phyloP scores from a whole-genome alignment of 2,797 vertebrate genomes.

The Taeniopygia guttata region DNA sequence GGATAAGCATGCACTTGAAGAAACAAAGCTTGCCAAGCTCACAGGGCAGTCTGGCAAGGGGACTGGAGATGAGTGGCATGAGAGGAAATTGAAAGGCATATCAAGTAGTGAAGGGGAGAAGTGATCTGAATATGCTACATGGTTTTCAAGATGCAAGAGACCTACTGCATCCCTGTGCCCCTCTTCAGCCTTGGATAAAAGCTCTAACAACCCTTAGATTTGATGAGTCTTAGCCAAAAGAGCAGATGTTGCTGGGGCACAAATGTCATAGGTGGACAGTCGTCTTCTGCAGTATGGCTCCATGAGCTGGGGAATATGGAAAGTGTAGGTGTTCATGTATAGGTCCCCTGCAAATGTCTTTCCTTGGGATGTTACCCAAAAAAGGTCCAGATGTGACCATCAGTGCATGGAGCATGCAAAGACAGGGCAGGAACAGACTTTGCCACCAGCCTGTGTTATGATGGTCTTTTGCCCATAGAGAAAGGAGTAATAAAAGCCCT shows the following conservation, averaged over 20 bases:
- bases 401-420: not conserved
- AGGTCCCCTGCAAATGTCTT: not conserved
- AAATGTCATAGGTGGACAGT: not conserved
- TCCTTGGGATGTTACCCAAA: accelerated
- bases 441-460: not conserved
- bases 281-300: not conserved
- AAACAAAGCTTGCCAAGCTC: conserved; percentile 46
- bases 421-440: not conserved
- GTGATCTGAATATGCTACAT: not conserved
- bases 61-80: not conserved
- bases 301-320: not conserved
- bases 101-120: not conserved
- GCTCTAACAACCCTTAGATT: not conserved
- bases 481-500: not conserved
- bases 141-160: not conserved
- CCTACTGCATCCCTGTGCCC: not conserved
- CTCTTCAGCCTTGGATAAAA: not conserved
- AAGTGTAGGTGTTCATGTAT: accelerated
- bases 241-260: not conserved
- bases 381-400: not conserved
- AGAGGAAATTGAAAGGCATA: conserved; percentile 7
- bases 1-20: conserved; percentile 29
- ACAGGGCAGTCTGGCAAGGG: not conserved
- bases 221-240: not conserved
- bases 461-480: not conserved